These are phyloP conservation scores for Ypsolopha scabrella DNA, from an alignment of 2,888 invertebrate genomes.

Conservation along the genomic window DNA sequence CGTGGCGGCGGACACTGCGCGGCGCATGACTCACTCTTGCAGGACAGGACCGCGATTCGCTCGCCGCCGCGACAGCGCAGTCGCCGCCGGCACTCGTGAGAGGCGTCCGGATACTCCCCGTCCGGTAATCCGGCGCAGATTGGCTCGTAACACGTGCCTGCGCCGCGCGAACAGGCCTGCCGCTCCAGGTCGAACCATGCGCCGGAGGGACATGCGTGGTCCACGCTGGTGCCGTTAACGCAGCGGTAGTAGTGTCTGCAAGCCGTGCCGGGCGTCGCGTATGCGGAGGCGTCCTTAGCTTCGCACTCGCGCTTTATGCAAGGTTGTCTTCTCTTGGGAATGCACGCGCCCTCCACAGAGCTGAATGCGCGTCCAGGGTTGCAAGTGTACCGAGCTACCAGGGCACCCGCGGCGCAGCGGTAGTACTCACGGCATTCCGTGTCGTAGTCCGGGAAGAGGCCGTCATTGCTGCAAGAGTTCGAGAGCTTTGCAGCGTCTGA, in stretches of 20 bases:
- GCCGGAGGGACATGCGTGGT: conserved; percentile 62
- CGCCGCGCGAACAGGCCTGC: conserved; percentile 63
- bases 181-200: conserved; percentile 68
- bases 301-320: conserved; percentile 53
- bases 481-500: not conserved
- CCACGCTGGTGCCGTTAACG: conserved; percentile 51
- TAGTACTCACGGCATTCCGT: conserved; percentile 56
- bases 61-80: conserved; percentile 61
- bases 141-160: conserved; percentile 71
- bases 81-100: conserved; percentile 66
- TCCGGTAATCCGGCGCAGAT: conserved; percentile 69
- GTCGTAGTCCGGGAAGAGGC: conserved; percentile 54
- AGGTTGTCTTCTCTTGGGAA: conserved; percentile 35
- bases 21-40: conserved; percentile 28
- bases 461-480: conserved; percentile 39
- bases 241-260: conserved; percentile 72
- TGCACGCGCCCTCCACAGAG: conserved; percentile 49
- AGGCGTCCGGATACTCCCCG: conserved; percentile 69
- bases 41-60: conserved; percentile 42
- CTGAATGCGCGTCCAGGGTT: conserved; percentile 49
- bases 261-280: conserved; percentile 67
- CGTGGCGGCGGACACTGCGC: conserved; percentile 50
- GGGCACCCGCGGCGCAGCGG: conserved; percentile 39
- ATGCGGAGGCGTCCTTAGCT: conserved; percentile 42
- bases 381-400: conserved; percentile 43